Evolutionary conservation across 2,113 vertebrate genomes (phyloP).

Genomic region (human): GRCh38 chr9:79666501-79667000

Average conservation of each 20-base stretch:
- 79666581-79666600: not conserved
- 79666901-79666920: not conserved
- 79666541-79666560: slow-evolving; percentile 5
- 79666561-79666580: not conserved
- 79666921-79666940: not conserved
- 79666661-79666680: not conserved
- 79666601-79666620: not conserved
- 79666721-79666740: not conserved
- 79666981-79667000: not conserved
- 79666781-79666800: not conserved
- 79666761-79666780: not conserved
- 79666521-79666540: too few relatives aligned
- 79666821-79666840: not conserved
- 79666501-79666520: too few relatives aligned
- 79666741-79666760: not conserved
- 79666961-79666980: not conserved
- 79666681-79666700: not conserved
- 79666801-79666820: not conserved
- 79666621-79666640: slow-evolving; percentile 43
- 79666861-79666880: not conserved
- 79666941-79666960: not conserved
- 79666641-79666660: not conserved
- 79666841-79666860: not conserved
- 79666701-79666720: not conserved
- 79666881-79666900: not conserved